Evolutionary conservation across 2,888 invertebrate species (phyloP), one percentile per base, ranked within the genome.

Genomic region (Caenorhabditis sinica): DNA sequence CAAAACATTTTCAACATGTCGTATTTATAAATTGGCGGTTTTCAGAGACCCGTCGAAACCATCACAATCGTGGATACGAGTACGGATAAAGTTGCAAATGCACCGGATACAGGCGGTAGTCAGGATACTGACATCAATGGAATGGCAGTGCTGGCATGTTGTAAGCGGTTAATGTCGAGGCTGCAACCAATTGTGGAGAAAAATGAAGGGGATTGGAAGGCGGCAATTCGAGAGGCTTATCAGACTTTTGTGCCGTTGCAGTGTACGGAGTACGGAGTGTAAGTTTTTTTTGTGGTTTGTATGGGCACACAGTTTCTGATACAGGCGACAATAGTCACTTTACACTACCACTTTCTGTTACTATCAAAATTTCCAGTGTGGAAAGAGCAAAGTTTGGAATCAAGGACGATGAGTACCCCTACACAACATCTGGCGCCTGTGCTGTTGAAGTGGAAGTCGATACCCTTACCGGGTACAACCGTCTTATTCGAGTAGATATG

Each of bases 381-480:
- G 82, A 88, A 23, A 69, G 89, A 20, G 69, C 83, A 11, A 72
- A 86, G 33, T 82, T 82, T 49, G 82, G 81, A 8, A 68, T 83
- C 13, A 69, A 69, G 17, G 83, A 85, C n/a, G 69, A 69, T 25
- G 86, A 86, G 23, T 77, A 87, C 13, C 86, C 87, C 0, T 97
- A 97, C 93, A 97, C 95, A 91, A 96, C 96, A 0, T 96, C 95
- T 92, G 97, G 97, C 0, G 96, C 95, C 0, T 96, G 96, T 13
- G 95, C 96, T 89, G 95, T 96, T 0, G 96, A 96, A 93, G 96
- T 97, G 1, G 97, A 97, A 94, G 95, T 97, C 33, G 97, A 97
- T 93, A 96, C 96, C 89, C 94, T 97, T 0, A 97, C 97, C 33
- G 97, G 97, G 5, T 97, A 97, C 92, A 97, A 97, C 93, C 88